Evolutionary conservation across 1,140 invertebrate species (phyloP), one percentile per base, ranked within the genome.

Genomic region (Acromyrmex echinatior): DNA sequence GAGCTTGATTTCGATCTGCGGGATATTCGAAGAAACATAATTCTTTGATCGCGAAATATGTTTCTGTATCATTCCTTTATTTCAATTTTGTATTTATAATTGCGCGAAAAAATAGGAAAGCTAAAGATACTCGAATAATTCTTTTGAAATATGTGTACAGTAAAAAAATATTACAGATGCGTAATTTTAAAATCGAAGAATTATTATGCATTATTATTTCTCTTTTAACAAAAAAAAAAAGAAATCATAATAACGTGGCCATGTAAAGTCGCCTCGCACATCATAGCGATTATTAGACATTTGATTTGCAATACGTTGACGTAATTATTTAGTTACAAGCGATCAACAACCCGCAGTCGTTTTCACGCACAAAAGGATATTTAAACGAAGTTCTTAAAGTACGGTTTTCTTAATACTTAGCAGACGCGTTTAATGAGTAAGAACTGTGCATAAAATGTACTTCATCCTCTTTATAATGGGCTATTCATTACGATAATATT

Each of bases 351-450:
- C 56, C 60, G 49, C 80, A 84, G 28, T 87, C 86, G 89, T 90
- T 90, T 86, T 90, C 71, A 86, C 82, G 88, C 88, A 70, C 86
- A 86, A 89, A 78, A 90, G 71, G 85, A 79, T 90, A 90, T 73
- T 76, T 87, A 90, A 86, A 84, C 86, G 77, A 90, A 78, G 85
- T 76, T 87, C 80, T 71, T 84, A 79, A 90, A 87, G 35, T 86
- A 88, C 80, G 87, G 88, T 92, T 90, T 89, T 89, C 90, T 91
- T 92, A 91, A 92, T 89, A 92, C 91, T 89, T 92, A 90, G 60
- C 73, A 62, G 62, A 76, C 88, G 80, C 89, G 56, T 86, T 90
- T 88, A 91, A 80, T 70, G 71, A 12, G 7, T 89, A 86, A 71
- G 71, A 86, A 70, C 60, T 86, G 90, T 90, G 91, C 86, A 89